Conservation (phyloP, 1,140 invertebrate genomes). For the Zaprionus ghesquierei region DNA sequence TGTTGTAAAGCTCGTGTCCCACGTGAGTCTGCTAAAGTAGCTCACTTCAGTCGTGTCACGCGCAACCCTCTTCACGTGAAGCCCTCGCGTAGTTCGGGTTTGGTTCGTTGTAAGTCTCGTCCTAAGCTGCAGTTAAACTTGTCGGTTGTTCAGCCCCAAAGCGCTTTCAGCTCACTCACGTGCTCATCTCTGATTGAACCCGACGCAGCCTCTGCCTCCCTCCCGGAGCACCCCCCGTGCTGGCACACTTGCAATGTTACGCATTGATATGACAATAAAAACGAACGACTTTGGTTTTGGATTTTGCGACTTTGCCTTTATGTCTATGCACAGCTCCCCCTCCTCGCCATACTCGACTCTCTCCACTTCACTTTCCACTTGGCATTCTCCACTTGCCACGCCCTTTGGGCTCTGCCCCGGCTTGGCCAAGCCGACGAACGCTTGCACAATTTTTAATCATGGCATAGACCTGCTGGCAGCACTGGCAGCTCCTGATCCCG, state of each 20-base stretch:
- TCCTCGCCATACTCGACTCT: not conserved
- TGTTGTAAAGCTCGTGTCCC: not conserved
- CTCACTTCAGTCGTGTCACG: not conserved
- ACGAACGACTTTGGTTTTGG: constrained; percentile 75
- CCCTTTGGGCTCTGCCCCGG: not conserved
- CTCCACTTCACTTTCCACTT: not conserved
- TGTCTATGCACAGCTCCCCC: not conserved
- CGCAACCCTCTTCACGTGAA: not conserved
- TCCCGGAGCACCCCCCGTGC: not conserved
- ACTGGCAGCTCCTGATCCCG: not conserved
- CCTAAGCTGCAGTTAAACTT: not conserved
- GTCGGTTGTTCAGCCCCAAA: not conserved
- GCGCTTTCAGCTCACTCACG: not conserved
- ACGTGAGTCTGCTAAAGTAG: not conserved
- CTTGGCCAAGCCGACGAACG: constrained; percentile 37
- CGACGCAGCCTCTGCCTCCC: not conserved
- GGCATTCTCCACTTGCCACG: not conserved
- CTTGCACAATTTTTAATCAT: constrained; percentile 80
- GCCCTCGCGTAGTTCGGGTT: not conserved
- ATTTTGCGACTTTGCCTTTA: constrained; percentile 63
- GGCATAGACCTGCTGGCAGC: constrained; percentile 35
- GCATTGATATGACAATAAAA: constrained; percentile 79
- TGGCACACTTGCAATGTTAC: constrained; percentile 22
- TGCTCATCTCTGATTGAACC: constrained; percentile 5
- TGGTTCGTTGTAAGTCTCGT: not conserved